Base-by-base conservation (phyloP, 2,888 invertebrate genomes). In the Zootermopsis nevadensis region DNA sequence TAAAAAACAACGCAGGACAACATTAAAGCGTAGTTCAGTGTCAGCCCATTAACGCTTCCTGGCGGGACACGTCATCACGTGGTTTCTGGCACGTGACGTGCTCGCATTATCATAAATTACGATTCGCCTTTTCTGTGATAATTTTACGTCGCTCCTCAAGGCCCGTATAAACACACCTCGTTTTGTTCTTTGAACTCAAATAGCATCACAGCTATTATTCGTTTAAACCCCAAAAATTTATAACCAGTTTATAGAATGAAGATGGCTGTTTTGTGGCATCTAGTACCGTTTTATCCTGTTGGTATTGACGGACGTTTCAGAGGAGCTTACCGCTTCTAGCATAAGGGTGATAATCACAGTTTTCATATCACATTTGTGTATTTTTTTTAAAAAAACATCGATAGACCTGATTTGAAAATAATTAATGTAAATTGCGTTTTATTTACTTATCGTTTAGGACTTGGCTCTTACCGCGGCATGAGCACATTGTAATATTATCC, bases 191-290 rank as follows among this genome's bases (percentile, higher is more conserved):
- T 30, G 19, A n/a, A 27, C 27, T 42, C n/a, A 60, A 6, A n/a
- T 27, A 27, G n/a, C 60, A n/a, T n/a, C 4, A 60, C 60, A 60
- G 12, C n/a, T n/a, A 60, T 6, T 27, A 60, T 27, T 60, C 60
- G 0, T 27, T 48, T 27, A 60, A 60, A 27, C n/a, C 7, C 15
- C n/a, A 60, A 15, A 27, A 19, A 42, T 76, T 42, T 76, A 76
- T 19, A 48, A 19, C 76, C 76, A 27, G n/a, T 76, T 31, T 76
- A n/a, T 42, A 76, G n/a, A 76, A 76, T n/a, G n/a, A n/a, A n/a
- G n/a, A n/a, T n/a, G n/a, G n/a, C n/a, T n/a, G n/a, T n/a, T n/a
- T n/a, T n/a, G n/a, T n/a, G n/a, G n/a, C n/a, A n/a, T n/a, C n/a
- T n/a, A n/a, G n/a, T n/a, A n/a, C n/a, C n/a, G n/a, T n/a, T n/a